phyloP scores from a whole-genome alignment of 2,797 vertebrate species.

The Ara ararauna region DNA sequence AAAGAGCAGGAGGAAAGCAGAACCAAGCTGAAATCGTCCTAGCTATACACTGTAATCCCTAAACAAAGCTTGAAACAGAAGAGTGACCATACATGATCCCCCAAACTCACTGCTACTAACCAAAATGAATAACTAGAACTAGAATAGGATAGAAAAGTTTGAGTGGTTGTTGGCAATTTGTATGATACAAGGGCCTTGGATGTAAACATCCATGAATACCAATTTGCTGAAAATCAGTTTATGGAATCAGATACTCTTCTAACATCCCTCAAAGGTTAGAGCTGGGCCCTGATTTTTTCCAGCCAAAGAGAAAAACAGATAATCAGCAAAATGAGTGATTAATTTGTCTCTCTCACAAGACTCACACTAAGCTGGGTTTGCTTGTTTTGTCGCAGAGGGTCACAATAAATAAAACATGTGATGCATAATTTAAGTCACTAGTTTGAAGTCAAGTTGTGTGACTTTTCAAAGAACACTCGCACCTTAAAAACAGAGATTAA shows the following conservation, averaged over 20 bases:
- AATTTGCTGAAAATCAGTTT: not conserved
- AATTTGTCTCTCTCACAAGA: not conserved
- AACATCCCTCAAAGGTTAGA: not conserved
- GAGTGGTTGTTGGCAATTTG: not conserved
- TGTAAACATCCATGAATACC: not conserved
- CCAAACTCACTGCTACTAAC: not conserved
- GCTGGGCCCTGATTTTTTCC: not conserved
- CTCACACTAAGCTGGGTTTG: not conserved
- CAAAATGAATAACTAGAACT: not conserved
- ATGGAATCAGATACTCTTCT: not conserved
- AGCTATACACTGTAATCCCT: not conserved
- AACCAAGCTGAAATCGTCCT: not conserved
- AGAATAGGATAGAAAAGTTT: not conserved
- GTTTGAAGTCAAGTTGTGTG: not conserved
- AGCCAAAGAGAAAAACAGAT: not conserved
- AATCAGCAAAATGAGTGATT: not conserved
- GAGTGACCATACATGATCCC: accelerated
- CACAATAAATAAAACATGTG: not conserved
- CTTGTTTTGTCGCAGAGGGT: not conserved
- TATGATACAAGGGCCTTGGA: not conserved
- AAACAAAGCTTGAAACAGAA: not conserved
- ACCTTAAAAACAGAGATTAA: not conserved
- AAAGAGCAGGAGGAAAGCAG: not conserved
- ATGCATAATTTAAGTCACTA: not conserved
- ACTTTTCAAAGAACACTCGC: not conserved